Evolutionary conservation across 1,140 invertebrate genomes (phyloP).

Genomic region (Drosophila pseudoananassae): DNA sequence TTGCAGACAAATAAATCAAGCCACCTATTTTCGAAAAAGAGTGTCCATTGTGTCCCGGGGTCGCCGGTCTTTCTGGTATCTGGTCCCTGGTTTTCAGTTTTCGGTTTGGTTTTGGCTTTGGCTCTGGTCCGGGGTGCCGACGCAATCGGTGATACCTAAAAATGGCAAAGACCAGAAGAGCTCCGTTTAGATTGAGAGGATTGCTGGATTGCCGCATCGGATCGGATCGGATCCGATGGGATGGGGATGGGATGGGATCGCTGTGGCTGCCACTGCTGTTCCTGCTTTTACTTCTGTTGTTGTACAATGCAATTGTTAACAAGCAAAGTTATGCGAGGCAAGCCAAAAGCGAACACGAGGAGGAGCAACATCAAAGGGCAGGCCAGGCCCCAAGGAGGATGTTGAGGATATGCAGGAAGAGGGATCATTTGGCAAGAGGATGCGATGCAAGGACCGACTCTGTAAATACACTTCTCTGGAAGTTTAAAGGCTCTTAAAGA

Average conservation of each 20-base stretch:
- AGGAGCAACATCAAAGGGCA: constrained; percentile 76
- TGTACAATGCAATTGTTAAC: constrained; percentile 81
- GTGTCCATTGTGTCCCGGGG: constrained; percentile 74
- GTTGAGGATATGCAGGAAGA: constrained; percentile 32
- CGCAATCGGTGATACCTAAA: constrained; percentile 61
- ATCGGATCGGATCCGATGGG: constrained; percentile 15
- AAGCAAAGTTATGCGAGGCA: constrained; percentile 80
- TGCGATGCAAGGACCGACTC: constrained; percentile 5
- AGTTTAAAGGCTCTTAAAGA: no score
- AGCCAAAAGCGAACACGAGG: constrained; percentile 50
- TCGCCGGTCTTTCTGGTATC: constrained; percentile 26
- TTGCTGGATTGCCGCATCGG: constrained; percentile 34
- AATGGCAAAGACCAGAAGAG: constrained; percentile 69
- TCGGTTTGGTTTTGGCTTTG: constrained; percentile 8
- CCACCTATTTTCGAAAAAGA: constrained; percentile 76
- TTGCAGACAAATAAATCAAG: constrained; percentile 84
- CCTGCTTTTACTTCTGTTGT: constrained; percentile 41
- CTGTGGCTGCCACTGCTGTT: constrained; percentile 20
- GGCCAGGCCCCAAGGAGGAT: constrained; percentile 55
- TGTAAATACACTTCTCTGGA: background rate
- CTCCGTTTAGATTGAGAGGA: constrained; percentile 70
- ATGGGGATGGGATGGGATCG: constrained; percentile 15
- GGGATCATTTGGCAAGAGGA: constrained; percentile 14
- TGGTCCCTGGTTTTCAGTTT: constrained; percentile 14
- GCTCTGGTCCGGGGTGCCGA: constrained; percentile 61